Base-by-base conservation (phyloP, 2,888 invertebrate species). In the Physocephala rufipes region DNA sequence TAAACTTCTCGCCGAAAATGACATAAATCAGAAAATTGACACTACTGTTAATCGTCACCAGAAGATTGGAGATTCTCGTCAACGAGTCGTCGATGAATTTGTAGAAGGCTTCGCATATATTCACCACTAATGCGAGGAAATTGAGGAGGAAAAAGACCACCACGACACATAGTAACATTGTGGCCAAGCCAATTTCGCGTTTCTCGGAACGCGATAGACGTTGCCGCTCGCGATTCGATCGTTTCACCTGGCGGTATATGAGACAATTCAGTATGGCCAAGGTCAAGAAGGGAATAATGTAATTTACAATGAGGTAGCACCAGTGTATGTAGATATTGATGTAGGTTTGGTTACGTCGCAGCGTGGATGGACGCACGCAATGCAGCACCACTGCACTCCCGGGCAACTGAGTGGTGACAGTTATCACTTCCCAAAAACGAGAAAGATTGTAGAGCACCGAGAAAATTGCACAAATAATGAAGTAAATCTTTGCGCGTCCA, bases 1-100 rank as follows among this genome's bases (percentile, higher is more conserved):
- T 94, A 87, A 98, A 98, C 85, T 98, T 97, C 85, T 97, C 95
- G 1, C 98, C 98, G 85, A 98, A 97, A 77, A 97, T 97, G 76
- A 97, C 97, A 88, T 99, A 99, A 79, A 99, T 96, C 76, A 99
- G 91, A 86, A 99, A 98, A 87, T 99, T 99, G 74, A 97, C 95
- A 82, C 97, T 96, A 82, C 97, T 97, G 88, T 99, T 99, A 84
- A 98, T 92, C 75, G 96, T 97, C 71, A 99, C 97, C 75, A 98
- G 89, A 70, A 98, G 90, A 87, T 99, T 98, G 82, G 94, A 95
- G 49, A 90, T 89, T 81, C 93, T 92, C 67, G 95, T 92, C 79
- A 95, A 88, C 80, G 91, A 90, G 79, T 92, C 90, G 76, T 90
- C 88, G 72, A 90, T 89, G 62, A 88, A 87, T 72, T 88, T 88